A percentile compares a stretch with the other conserved stretches of the same genome.
phyloP scores from a whole-genome alignment of 2,113 vertebrate genomes.

The Montifringilla adamsi region DNA sequence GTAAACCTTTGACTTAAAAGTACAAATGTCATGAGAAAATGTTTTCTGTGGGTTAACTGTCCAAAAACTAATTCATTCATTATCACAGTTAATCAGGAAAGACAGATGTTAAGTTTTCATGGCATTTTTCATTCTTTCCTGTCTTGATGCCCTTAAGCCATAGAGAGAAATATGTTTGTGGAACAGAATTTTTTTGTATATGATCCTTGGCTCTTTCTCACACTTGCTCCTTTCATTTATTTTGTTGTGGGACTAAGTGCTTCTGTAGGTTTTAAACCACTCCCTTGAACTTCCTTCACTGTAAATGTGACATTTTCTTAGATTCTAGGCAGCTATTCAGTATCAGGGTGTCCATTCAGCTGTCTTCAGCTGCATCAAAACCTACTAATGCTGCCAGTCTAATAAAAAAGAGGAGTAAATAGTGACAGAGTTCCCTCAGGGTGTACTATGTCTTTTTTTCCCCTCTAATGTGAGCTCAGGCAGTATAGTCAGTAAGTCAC shows the following conservation, averaged over 20 bases:
- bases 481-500: not conserved
- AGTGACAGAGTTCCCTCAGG: not conserved
- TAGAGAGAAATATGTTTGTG: not conserved
- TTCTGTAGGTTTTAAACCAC: not conserved
- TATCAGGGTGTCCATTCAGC: not conserved
- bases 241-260: not conserved
- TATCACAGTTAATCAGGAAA: not conserved
- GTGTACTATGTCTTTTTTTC: not conserved
- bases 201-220: not conserved
- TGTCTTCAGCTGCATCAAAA: not conserved
- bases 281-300: not conserved
- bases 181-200: not conserved
- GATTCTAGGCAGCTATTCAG: rapidly evolving
- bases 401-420: not conserved
- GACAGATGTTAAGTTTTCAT: not conserved
- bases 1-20: not conserved
- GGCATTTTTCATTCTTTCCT: not conserved
- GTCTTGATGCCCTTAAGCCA: not conserved
- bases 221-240: not conserved
- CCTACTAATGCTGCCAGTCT: not conserved
- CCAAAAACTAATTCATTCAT: not conserved
- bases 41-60: not conserved
- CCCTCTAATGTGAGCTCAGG: not conserved
- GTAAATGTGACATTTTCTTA: not conserved
- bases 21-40: not conserved